These are phyloP conservation scores for Vireo griseus DNA, from an alignment of 2,797 vertebrate genomes.

Conservation along the genomic window DNA sequence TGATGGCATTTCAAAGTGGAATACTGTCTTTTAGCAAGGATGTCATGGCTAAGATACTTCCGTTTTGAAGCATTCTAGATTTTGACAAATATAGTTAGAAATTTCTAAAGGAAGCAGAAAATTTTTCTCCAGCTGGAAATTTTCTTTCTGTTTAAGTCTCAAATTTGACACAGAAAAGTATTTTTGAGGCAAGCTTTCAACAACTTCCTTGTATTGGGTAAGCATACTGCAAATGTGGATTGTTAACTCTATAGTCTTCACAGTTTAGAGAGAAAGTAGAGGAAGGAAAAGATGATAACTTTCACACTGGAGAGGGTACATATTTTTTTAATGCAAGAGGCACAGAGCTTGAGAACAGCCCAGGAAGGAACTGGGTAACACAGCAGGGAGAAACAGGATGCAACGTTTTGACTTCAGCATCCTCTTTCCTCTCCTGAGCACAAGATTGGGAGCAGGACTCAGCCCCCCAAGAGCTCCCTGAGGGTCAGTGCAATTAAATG, in stretches of 20 bases:
- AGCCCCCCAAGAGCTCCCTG: not conserved
- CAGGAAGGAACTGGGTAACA: not conserved
- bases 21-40: not conserved
- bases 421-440: not conserved
- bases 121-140: not conserved
- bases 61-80: not conserved
- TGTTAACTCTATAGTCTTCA: not conserved
- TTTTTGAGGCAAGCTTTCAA: not conserved
- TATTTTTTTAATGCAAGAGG: not conserved
- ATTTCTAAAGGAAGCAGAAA: not conserved
- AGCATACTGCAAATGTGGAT: not conserved
- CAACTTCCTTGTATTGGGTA: not conserved
- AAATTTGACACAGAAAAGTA: not conserved
- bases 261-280: not conserved
- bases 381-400: not conserved
- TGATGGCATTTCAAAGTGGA: not conserved
- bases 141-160: not conserved
- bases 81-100: not conserved
- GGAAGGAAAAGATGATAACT: not conserved
- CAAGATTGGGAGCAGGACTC: not conserved
- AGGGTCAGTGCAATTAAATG: not conserved
- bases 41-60: not conserved
- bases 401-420: not conserved
- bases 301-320: fast-evolving
- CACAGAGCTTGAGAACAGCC: not conserved